Base-by-base conservation (phyloP, 2,113 vertebrate genomes). In the Rhabdomys dilectus region DNA sequence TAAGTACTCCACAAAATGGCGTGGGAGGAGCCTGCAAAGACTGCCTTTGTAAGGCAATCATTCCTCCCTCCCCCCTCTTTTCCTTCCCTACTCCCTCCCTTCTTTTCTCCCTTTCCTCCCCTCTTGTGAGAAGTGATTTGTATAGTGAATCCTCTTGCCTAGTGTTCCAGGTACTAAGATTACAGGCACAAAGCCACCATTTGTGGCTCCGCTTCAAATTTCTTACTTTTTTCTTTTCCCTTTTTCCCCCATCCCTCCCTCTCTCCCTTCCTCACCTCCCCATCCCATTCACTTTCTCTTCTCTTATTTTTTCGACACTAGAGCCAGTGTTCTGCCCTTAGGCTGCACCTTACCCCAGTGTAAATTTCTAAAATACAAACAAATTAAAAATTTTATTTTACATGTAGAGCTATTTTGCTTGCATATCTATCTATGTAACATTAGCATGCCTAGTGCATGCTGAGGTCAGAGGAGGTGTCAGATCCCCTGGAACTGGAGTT, bases 51-150 rank as follows among this genome's bases (percentile, higher is more conserved):
- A 72, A 45, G 15, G 19, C 5, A 48, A 10, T 21, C 45, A 3
- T 24, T 17, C 22, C 17, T 48, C 39, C 31, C 36, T 34, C 42
- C 15, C 8, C 12, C n/a, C 42, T 9, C 19, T 6, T 4, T 2
- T 12, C 19, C 19, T 6, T 4, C 34, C 9, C 15, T 31, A 3
- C 22, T 29, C 3, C n/a, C 3, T 5, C 3, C 39, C 24, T 1
- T 1, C 24, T 5, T 31, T 39, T 15, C 21, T 39, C 26, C 5
- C 53, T 24, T n/a, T 24, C 12, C 24, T 4, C n/a, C 10, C 36
- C 17, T 82, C 15, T 56, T 19, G 16, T 53, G 24, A 64, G 60
- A 42, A 45, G 19, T 42, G 42, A 45, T 36, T 22, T 42, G 64
- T 34, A 16, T 45, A 29, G 78, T 58, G 51, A 81, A n/a, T 81